Evolutionary conservation across 2,888 invertebrate species (phyloP), one percentile per base, ranked within the genome.

Genomic region (Argyresthia albistria): DNA sequence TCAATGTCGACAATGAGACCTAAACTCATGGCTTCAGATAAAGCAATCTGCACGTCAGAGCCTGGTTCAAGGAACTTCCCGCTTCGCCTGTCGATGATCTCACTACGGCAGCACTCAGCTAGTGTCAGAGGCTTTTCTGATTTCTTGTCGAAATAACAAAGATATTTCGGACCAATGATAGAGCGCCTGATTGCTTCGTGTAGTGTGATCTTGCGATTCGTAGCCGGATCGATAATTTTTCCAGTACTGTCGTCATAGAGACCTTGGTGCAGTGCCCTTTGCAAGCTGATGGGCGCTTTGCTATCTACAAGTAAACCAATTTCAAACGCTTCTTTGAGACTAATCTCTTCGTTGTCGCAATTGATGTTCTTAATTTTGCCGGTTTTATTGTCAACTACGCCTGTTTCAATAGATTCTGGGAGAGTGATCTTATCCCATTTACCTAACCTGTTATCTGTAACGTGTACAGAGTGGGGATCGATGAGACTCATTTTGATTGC

Each of bases 1-100:
- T 96, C 93, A 59, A 96, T 95, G 65, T 96, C 96, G n/a, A 96
- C 91, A 56, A 97, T 93, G 49, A 94, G 83, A 6, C 95, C 95
- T 61, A 91, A 73, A 57, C 92, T 92, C 73, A 96, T 86, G 0
- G 96, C 96, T 66, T 93, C 91, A 25, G 91, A 91, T 6, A 96
- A 71, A 8, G 93, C 86, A 45, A 95, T 88, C 56, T 89, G 84
- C 14, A 89, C 84, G 59, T 91, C 91, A 9, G 92, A 91, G 52
- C 90, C 89, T 0, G 93, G 92, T 62, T 94, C 93, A 47, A 90
- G 91, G 74, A 95, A 95, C 56, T 91, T 92, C 0, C 95, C 95
- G 46, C 91, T 92, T 56, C 93, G 88, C 60, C 95, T 90, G 70
- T 96, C 95, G 59, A 97, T 91, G 12, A 96, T 90, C 51, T 95